Evolutionary conservation across 2,888 invertebrate genomes (phyloP).

Genomic region (Oegoconia quadripuncta): DNA sequence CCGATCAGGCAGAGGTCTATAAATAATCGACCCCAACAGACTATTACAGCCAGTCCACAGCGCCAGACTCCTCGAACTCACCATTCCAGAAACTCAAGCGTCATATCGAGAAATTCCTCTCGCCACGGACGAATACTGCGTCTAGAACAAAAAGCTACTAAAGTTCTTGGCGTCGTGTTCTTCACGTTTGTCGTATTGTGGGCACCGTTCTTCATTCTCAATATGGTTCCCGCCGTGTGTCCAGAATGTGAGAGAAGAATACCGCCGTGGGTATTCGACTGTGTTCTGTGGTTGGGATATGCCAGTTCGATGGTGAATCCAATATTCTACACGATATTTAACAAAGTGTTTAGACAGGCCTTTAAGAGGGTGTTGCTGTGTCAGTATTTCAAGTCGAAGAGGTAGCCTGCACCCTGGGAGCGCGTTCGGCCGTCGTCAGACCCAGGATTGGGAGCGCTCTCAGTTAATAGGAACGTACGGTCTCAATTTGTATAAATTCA

Average conservation of each 20-base stretch:
- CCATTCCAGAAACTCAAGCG: conserved; percentile 89
- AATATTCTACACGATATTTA: conserved; percentile 97
- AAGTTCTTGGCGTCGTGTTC: conserved; percentile 96
- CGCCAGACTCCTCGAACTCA: conserved; percentile 82
- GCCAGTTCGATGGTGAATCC: conserved; percentile 97
- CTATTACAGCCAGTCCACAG: conserved; percentile 53
- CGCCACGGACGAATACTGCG: conserved; percentile 91
- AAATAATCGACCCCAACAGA: conserved; percentile 48
- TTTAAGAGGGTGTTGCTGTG: conserved; percentile 92
- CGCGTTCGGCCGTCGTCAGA: conserved; percentile 69
- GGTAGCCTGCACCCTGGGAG: conserved; percentile 77
- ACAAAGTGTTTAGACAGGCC: conserved; percentile 94
- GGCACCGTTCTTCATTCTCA: conserved; percentile 97
- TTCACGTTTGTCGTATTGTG: conserved; percentile 96
- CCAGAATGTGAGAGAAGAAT: conserved; percentile 87
- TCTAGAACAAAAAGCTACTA: conserved; percentile 97
- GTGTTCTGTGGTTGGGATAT: conserved; percentile 95
- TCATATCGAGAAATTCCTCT: conserved; percentile 89
- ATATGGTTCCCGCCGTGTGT: conserved; percentile 91
- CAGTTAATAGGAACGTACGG: conserved; percentile 65
- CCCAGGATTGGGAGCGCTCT: conserved; percentile 68
- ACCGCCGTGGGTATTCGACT: conserved; percentile 88
- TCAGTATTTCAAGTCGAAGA: conserved; percentile 80
- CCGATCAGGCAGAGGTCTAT: conserved; percentile 58
- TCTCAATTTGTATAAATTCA: conserved; percentile 64